Conservation (phyloP, 2,888 invertebrate species). For the Cylindroiulus punctatus region DNA sequence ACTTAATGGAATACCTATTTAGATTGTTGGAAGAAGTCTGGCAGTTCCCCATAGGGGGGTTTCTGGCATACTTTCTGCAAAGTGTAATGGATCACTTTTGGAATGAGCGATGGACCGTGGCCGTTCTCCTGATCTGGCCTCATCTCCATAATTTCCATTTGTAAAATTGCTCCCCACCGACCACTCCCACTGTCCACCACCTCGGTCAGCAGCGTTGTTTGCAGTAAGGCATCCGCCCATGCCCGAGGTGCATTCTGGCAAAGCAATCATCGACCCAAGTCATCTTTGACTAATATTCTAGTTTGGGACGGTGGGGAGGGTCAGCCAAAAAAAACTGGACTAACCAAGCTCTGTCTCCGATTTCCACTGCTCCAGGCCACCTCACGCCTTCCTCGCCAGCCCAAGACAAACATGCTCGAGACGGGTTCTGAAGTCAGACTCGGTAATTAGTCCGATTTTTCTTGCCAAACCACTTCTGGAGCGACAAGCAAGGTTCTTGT, state of each 20-base stretch:
- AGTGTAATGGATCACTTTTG: slow-evolving; percentile 26
- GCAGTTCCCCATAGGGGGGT: neutral
- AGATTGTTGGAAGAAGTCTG: no score
- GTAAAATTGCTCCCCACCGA: neutral
- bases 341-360: slow-evolving; percentile 19
- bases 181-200: slow-evolving; percentile 47
- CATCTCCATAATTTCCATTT: slow-evolving; percentile 43
- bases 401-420: neutral
- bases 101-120: slow-evolving; percentile 45
- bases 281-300: slow-evolving; percentile 42
- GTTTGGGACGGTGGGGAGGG: slow-evolving; percentile 40
- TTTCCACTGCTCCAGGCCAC: neutral
- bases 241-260: neutral
- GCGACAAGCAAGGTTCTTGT: neutral
- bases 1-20: no score
- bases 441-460: slow-evolving; percentile 19
- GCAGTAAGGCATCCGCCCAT: neutral
- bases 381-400: slow-evolving; percentile 40
- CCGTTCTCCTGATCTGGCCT: neutral
- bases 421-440: neutral
- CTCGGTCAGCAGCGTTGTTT: slow-evolving; percentile 37
- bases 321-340: slow-evolving; percentile 25
- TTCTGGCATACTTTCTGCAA: no score
- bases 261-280: slow-evolving; percentile 35
- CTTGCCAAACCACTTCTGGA: slow-evolving; percentile 30